A percentile compares a stretch with the other conserved stretches of the same genome.
phyloP scores from a whole-genome alignment of 2,113 vertebrate species.

The Elanus axillaris region DNA sequence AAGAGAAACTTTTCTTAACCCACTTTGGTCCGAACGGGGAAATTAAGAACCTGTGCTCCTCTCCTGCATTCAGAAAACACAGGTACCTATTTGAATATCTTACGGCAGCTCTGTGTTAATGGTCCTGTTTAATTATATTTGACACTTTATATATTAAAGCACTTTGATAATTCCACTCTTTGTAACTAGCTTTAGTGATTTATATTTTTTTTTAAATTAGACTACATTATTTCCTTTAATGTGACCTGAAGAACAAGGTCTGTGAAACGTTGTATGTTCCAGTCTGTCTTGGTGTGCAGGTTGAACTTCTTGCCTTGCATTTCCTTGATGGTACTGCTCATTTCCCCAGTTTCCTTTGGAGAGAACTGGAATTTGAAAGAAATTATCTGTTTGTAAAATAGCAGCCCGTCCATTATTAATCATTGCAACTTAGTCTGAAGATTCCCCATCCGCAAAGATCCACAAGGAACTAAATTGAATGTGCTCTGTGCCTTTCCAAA shows the following conservation, averaged over 20 bases:
- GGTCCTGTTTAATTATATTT: slow-evolving; percentile 32
- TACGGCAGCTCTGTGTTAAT: slow-evolving; percentile 12
- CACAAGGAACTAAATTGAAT: background rate
- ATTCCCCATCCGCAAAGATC: background rate
- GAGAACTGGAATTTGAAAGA: slow-evolving; percentile 27
- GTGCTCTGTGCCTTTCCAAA: background rate
- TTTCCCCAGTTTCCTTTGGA: background rate
- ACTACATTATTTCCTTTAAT: background rate
- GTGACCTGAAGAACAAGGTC: slow-evolving; percentile 13
- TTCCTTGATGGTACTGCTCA: background rate
- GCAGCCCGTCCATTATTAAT: background rate
- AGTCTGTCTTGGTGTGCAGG: background rate
- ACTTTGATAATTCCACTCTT: slow-evolving; percentile 54
- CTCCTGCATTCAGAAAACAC: background rate
- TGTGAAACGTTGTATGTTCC: background rate
- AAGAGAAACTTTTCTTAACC: background rate
- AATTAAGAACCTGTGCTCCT: background rate
- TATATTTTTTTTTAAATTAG: background rate
- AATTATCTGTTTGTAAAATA: background rate
- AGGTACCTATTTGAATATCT: background rate
- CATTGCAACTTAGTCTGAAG: background rate
- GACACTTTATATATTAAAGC: slow-evolving; percentile 60
- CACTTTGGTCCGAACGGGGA: background rate
- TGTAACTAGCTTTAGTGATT: slow-evolving; percentile 16
- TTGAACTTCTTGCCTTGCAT: background rate